Conservation (phyloP, 2,113 vertebrate species). For the Carassius auratus region DNA sequence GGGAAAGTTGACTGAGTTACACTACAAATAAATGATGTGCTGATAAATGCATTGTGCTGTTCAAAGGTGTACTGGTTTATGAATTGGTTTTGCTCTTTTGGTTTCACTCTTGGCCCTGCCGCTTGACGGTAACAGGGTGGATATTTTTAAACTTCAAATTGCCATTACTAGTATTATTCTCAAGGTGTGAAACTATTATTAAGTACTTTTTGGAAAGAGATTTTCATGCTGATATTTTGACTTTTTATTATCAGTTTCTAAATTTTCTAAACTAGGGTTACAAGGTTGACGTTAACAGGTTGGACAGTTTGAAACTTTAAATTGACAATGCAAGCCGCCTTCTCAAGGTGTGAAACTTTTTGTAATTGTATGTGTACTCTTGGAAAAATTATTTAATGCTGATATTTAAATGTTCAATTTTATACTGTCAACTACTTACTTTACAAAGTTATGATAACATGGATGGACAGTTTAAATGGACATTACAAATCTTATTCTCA, state of each 20-base stretch:
- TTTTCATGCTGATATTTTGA: neutral
- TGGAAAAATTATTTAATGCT: neutral
- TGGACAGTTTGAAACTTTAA: neutral
- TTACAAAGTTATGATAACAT: neutral
- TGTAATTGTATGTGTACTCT: neutral
- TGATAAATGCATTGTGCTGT: conserved; percentile 2
- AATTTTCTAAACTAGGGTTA: neutral
- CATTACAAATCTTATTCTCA: too few species aligned
- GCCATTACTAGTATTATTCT: neutral
- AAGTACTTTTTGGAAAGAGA: neutral
- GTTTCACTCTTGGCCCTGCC: neutral
- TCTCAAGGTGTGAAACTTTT: neutral
- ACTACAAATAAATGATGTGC: conserved; percentile 5
- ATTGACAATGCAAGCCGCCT: neutral
- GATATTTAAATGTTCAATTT: neutral
- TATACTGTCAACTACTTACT: neutral
- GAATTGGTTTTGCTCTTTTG: neutral
- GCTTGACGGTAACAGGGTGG: neutral
- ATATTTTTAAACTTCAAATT: neutral
- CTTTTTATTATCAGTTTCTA: neutral
- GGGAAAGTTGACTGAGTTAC: conserved; percentile 8
- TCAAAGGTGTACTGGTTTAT: neutral
- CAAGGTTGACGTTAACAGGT: neutral
- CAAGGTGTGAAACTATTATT: neutral
- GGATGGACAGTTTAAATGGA: too few species aligned